A percentile compares a stretch with the other conserved stretches of the same genome.
phyloP scores from a whole-genome alignment of 2,113 vertebrate species.

The Mus spicilegus region DNA sequence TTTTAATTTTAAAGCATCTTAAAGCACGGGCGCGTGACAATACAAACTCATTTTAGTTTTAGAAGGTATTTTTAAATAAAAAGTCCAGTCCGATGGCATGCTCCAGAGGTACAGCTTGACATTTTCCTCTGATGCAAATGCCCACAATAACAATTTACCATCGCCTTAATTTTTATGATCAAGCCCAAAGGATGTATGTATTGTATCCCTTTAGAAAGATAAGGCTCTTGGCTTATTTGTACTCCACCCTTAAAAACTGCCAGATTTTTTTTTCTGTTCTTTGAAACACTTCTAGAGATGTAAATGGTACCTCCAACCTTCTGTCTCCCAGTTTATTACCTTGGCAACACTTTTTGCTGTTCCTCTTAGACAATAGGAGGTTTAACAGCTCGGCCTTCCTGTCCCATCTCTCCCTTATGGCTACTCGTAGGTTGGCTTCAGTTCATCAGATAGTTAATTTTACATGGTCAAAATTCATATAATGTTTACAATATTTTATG shows the following conservation, averaged over 20 bases:
- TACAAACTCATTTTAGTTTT: slow-evolving; percentile 28
- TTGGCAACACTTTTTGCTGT: neutral
- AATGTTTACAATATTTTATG: neutral
- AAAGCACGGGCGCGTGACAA: slow-evolving; percentile 30
- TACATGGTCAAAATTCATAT: neutral
- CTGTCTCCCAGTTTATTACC: neutral
- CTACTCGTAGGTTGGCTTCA: neutral
- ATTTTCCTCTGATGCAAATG: neutral
- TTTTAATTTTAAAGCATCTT: slow-evolving; percentile 71
- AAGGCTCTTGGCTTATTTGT: neutral
- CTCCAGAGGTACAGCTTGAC: neutral
- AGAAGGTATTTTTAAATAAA: slow-evolving; percentile 48
- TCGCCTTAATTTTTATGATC: neutral
- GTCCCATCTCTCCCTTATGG: no score
- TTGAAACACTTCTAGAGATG: neutral
- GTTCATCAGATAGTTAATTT: neutral
- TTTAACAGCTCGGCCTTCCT: neutral
- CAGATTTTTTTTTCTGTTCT: neutral
- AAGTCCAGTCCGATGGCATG: neutral
- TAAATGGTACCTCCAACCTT: neutral
- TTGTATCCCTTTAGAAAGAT: neutral
- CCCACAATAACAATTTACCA: neutral
- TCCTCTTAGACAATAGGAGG: neutral
- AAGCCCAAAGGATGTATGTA: neutral
- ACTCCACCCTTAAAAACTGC: neutral